Evolutionary conservation across 2,797 vertebrate species (phyloP).

Genomic region (Synanceia verrucosa): DNA sequence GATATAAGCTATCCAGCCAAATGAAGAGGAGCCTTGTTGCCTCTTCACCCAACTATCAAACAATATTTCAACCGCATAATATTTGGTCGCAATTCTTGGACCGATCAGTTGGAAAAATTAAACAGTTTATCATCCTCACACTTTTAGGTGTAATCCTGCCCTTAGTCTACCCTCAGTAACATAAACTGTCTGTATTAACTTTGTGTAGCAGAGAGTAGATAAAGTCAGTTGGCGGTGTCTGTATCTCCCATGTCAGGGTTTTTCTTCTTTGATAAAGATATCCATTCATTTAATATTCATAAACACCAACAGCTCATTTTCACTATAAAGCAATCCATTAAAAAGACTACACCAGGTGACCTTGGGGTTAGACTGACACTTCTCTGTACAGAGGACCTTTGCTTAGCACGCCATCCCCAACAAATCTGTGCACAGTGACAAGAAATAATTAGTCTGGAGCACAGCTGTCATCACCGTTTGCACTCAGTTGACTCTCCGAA

Average conservation of each 20-base stretch:
- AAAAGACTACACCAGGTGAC: conserved; percentile 25
- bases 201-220: neutral
- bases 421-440: conserved; percentile 58
- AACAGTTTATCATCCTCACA: neutral
- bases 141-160: neutral
- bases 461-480: conserved; percentile 59
- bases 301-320: conserved; percentile 21
- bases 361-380: conserved; percentile 30
- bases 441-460: conserved; percentile 58
- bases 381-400: conserved; percentile 22
- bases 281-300: conserved; percentile 3
- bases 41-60: neutral
- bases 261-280: conserved; percentile 15
- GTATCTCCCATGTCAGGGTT: neutral
- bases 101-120: neutral
- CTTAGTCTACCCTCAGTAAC: neutral
- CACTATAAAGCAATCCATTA: conserved; percentile 14
- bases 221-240: neutral
- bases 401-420: conserved; percentile 28
- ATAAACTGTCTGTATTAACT: neutral
- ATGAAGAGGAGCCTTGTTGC: neutral
- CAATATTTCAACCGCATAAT: neutral
- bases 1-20: neutral
- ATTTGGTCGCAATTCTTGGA: neutral
- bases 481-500: conserved; percentile 59